Evolutionary conservation across 2,888 invertebrate species (phyloP).

Genomic region (Caenorhabditis sp.): DNA sequence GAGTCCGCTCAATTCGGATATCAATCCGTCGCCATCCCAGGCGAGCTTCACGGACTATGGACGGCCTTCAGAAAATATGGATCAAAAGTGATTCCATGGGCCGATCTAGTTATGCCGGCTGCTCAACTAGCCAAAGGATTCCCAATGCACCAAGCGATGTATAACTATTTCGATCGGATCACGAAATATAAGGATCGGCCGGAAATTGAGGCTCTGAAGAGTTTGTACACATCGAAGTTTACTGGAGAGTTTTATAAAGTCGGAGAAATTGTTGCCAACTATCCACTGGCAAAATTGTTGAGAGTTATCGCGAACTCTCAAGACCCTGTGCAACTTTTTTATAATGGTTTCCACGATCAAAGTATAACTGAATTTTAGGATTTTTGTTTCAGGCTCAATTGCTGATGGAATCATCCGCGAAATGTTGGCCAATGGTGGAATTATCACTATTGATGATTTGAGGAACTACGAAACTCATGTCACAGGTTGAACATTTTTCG

Average conservation of each 20-base stretch:
- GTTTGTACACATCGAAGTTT: constrained; percentile 76
- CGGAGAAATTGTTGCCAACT: constrained; percentile 80
- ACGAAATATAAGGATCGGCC: constrained; percentile 32
- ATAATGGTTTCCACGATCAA: constrained; percentile 74
- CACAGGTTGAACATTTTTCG: constrained; percentile 48
- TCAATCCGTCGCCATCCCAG: constrained; percentile 77
- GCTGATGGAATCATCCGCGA: constrained; percentile 78
- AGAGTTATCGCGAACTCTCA: constrained; percentile 69
- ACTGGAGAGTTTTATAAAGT: constrained; percentile 79
- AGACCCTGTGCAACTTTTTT: constrained; percentile 81
- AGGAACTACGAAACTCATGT: constrained; percentile 50
- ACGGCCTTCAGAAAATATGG: constrained; percentile 79
- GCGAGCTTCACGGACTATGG: constrained; percentile 81
- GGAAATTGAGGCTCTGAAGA: constrained; percentile 41
- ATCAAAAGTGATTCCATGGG: constrained; percentile 70
- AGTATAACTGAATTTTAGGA: background rate
- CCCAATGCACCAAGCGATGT: constrained; percentile 51
- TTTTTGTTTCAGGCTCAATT: constrained; percentile 70
- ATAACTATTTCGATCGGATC: constrained; percentile 51
- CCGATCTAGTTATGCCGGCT: constrained; percentile 72
- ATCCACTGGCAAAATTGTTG: constrained; percentile 77
- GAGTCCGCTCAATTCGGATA: constrained; percentile 67
- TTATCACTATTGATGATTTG: constrained; percentile 55
- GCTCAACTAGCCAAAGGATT: constrained; percentile 72
- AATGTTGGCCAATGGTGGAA: constrained; percentile 69